phyloP scores from a whole-genome alignment of 2,888 invertebrate species.

The Thyatira batis region DNA sequence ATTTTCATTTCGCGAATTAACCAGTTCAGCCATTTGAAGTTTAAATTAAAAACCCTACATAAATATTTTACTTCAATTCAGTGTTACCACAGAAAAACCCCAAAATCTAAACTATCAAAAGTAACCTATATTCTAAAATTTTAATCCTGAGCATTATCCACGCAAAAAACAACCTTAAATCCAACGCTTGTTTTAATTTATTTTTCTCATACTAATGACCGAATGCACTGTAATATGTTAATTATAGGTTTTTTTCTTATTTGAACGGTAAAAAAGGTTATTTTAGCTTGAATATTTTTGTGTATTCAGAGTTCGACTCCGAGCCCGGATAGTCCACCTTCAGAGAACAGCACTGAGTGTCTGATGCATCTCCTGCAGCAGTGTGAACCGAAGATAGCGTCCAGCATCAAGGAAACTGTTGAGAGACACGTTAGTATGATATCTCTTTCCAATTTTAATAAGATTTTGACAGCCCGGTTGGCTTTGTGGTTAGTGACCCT shows the following conservation, averaged over 20 bases:
- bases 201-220: not conserved
- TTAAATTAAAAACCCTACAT: no score
- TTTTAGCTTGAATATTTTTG: not conserved
- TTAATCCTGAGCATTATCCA: not conserved
- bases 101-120: no score
- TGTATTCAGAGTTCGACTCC: slow-evolving; percentile 70
- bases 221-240: not conserved
- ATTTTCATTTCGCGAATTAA: no score
- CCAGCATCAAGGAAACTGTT: slow-evolving; percentile 85
- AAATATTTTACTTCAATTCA: no score
- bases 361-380: slow-evolving; percentile 85
- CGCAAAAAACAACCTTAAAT: not conserved
- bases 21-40: no score
- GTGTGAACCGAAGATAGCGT: slow-evolving; percentile 85
- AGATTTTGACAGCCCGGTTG: no score
- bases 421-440: slow-evolving; percentile 85
- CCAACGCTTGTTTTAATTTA: not conserved
- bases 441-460: no score
- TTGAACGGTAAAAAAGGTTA: not conserved
- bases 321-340: slow-evolving; percentile 83
- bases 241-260: not conserved
- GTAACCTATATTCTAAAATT: not conserved
- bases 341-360: slow-evolving; percentile 83
- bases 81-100: no score
- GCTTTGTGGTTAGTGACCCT: no score